A percentile compares a stretch with the other conserved stretches of the same genome.
These are phyloP conservation scores for Leptodactylus fallax DNA, from an alignment of 2,797 vertebrate species.

Conservation along the genomic window DNA sequence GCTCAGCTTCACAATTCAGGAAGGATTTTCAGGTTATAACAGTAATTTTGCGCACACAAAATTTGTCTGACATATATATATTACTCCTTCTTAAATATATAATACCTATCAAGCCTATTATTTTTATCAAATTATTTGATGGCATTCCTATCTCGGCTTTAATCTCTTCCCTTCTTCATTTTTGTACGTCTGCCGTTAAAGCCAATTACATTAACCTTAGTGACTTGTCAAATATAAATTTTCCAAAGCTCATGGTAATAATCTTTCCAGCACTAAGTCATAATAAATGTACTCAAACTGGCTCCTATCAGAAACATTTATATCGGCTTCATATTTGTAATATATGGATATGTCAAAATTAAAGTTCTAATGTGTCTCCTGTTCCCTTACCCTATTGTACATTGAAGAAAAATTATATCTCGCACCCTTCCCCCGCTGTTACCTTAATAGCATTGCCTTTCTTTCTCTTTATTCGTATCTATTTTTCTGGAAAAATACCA, in stretches of 20 bases:
- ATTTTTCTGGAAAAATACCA: not conserved
- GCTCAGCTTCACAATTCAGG: too few species aligned
- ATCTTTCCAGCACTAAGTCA: slow-evolving; percentile 13
- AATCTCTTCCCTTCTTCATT: slow-evolving; percentile 27
- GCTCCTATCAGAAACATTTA: slow-evolving; percentile 22
- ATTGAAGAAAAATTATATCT: not conserved
- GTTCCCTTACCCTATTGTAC: not conserved
- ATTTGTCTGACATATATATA: not conserved
- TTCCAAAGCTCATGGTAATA: slow-evolving; percentile 29
- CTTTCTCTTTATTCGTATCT: not conserved
- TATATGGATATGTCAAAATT: slow-evolving; percentile 13
- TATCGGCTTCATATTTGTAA: not conserved
- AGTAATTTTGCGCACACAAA: not conserved
- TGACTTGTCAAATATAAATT: slow-evolving; percentile 39
- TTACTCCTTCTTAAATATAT: slow-evolving; percentile 1
- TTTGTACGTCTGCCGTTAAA: slow-evolving; percentile 28
- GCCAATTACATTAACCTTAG: slow-evolving; percentile 47
- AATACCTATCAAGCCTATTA: slow-evolving; percentile 7
- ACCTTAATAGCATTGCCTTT: not conserved
- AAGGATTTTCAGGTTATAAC: not conserved
- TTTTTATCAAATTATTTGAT: slow-evolving; percentile 27
- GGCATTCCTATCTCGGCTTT: slow-evolving; percentile 20
- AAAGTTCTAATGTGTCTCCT: slow-evolving; percentile 8
- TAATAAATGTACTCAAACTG: slow-evolving; percentile 20
- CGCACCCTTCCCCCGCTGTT: not conserved